Percentiles rank a stretch among this genome's conserved stretches.
These are phyloP conservation scores for Laticauda laticaudata DNA, from an alignment of 2,113 vertebrate species.

Conservation along the genomic window DNA sequence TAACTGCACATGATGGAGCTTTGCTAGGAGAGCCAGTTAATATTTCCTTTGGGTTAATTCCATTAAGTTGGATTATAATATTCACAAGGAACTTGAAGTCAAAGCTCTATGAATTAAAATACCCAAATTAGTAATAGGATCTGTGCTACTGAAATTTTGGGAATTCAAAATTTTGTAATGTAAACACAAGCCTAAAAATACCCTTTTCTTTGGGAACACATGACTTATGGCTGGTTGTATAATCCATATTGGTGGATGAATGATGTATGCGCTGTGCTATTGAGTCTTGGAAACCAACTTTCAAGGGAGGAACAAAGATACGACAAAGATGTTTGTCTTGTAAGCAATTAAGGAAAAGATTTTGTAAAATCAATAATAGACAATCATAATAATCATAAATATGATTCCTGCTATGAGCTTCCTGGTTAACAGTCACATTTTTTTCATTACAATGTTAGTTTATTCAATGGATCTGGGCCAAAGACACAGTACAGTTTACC, in stretches of 20 bases:
- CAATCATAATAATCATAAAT: neutral
- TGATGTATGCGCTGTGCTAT: neutral
- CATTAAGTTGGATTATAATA: neutral
- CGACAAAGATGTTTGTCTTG: neutral
- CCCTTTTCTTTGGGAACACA: neutral
- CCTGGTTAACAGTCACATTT: neutral
- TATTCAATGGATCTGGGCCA: neutral
- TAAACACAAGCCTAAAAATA: conserved; percentile 13
- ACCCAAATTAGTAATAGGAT: neutral
- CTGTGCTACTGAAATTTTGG: neutral
- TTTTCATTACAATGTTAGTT: neutral
- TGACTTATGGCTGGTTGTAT: neutral
- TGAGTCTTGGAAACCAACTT: neutral
- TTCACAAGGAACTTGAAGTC: neutral
- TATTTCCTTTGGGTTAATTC: neutral
- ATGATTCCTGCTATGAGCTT: neutral
- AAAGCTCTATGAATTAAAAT: neutral
- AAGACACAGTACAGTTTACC: neutral
- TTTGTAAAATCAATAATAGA: neutral
- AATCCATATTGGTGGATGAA: neutral
- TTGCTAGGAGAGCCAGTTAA: conserved; percentile 10
- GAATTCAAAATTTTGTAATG: conserved; percentile 38
- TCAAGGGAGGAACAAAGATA: neutral
- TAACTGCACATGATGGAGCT: conserved; percentile 38
- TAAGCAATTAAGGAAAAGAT: neutral